These are phyloP conservation scores for Pionites leucogaster DNA, from an alignment of 2,113 vertebrate genomes.

Conservation along the genomic window DNA sequence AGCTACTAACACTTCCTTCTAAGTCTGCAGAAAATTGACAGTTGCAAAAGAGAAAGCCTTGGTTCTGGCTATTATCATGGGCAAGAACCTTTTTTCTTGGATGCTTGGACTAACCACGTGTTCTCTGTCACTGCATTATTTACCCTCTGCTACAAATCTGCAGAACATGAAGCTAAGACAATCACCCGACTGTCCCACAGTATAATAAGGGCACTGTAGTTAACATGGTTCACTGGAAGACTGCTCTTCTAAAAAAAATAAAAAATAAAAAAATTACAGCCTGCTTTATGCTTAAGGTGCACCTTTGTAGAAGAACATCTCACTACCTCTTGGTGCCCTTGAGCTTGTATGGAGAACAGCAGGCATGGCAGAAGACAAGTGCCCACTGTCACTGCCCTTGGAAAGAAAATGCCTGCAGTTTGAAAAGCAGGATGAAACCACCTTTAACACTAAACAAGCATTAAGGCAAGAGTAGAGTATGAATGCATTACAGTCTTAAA, in stretches of 20 bases:
- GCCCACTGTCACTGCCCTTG: not conserved
- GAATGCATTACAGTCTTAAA: not conserved
- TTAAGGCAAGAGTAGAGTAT: not conserved
- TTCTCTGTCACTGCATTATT: not conserved
- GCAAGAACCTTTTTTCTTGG: not conserved
- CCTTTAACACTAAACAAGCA: not conserved
- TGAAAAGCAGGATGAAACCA: not conserved
- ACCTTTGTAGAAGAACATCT: not conserved
- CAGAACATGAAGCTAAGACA: not conserved
- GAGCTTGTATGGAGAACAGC: not conserved
- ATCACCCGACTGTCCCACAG: not conserved
- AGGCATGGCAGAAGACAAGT: not conserved
- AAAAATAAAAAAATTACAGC: fast-evolving
- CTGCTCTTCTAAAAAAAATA: not conserved
- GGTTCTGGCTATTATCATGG: not conserved
- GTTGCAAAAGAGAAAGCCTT: not conserved
- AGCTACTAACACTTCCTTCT: not conserved
- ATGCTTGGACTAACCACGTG: not conserved
- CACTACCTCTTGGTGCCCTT: not conserved
- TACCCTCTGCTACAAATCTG: not conserved
- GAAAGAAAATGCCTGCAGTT: not conserved
- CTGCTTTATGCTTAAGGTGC: not conserved
- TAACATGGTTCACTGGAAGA: not conserved
- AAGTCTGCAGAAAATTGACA: not conserved
- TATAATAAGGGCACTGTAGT: not conserved